Conservation (phyloP, 2,797 vertebrate genomes). For the Erethizon dorsatum region DNA sequence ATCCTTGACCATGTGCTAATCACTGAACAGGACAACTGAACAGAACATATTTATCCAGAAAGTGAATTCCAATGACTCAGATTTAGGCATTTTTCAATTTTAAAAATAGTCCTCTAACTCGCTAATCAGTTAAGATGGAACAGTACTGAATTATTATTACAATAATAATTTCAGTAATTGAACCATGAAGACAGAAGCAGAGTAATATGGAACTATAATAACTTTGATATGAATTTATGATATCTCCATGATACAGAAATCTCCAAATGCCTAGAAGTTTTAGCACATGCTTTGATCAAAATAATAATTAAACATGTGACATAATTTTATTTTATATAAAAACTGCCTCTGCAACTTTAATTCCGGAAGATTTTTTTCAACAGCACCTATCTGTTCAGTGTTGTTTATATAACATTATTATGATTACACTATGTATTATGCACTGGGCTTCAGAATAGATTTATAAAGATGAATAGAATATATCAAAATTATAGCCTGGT, state of each 20-base stretch:
- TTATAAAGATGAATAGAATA: background rate
- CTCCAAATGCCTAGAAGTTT: background rate
- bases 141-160: constrained; percentile 63
- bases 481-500: background rate
- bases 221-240: constrained; percentile 3
- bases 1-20: constrained; percentile 68
- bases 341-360: background rate
- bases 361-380: background rate
- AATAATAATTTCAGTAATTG: constrained; percentile 74
- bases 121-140: constrained; percentile 63
- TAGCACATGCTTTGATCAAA: constrained; percentile 3
- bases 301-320: constrained; percentile 21
- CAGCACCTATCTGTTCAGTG: background rate
- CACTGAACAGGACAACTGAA: constrained; percentile 33
- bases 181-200: constrained; percentile 49
- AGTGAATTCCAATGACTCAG: constrained; percentile 40
- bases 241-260: constrained; percentile 5
- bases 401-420: background rate
- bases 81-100: constrained; percentile 57
- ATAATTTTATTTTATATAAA: constrained; percentile 62
- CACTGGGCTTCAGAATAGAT: background rate
- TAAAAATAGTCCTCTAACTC: background rate
- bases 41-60: constrained; percentile 61
- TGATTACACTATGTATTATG: background rate
- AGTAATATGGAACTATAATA: constrained; percentile 50